These are phyloP conservation scores for Sphaerophoria taeniata DNA, from an alignment of 2,888 invertebrate species.

Conservation along the genomic window DNA sequence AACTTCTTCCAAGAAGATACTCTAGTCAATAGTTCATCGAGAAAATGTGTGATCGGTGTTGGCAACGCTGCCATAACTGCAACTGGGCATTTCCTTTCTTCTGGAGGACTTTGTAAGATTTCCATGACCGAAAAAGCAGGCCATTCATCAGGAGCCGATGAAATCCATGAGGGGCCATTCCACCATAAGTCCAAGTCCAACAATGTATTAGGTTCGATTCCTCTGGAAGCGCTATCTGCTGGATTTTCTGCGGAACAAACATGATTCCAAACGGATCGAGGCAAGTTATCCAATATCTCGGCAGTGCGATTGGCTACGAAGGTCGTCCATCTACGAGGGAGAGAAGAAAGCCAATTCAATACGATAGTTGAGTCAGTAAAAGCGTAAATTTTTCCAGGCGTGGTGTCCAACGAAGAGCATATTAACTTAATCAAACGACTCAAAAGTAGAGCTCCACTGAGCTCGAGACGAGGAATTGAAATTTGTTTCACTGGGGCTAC, in stretches of 20 bases:
- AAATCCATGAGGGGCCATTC: not conserved
- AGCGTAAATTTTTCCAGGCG: not conserved
- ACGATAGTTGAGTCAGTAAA: conserved; percentile 13
- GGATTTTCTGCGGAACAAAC: conserved; percentile 14
- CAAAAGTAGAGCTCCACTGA: conserved; percentile 3
- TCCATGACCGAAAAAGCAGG: not conserved
- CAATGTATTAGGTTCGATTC: not conserved
- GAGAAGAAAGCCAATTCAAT: conserved; percentile 15
- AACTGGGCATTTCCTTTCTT: not conserved
- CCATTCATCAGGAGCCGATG: not conserved
- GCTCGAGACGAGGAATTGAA: conserved; percentile 22
- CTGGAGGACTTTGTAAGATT: not conserved
- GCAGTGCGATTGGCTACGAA: conserved; percentile 12
- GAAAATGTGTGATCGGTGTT: not conserved
- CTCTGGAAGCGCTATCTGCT: conserved; percentile 22
- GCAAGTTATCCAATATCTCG: conserved; percentile 8
- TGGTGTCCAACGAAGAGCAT: not conserved
- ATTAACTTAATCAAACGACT: conserved; percentile 6
- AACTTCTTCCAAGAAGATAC: conserved; percentile 21
- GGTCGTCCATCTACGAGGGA: conserved; percentile 16
- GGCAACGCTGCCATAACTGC: not conserved
- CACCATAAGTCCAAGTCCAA: not conserved
- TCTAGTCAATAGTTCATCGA: not conserved
- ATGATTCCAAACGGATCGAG: conserved; percentile 12
- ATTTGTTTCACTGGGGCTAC: conserved; percentile 6